Evolutionary conservation across 2,797 vertebrate genomes (phyloP).

Genomic region (Coregonus suidteri): DNA sequence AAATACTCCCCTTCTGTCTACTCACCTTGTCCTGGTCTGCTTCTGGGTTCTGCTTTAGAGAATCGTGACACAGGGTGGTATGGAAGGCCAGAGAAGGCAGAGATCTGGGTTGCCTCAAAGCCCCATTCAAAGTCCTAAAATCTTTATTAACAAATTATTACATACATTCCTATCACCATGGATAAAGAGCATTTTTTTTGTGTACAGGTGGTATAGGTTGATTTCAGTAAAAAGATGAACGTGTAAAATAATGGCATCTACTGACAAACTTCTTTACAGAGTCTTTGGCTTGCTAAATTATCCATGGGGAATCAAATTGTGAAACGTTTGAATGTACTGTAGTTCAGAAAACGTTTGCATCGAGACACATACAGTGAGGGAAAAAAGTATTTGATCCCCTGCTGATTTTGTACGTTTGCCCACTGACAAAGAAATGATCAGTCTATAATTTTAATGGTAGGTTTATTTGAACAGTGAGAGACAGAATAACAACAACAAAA

Average conservation of each 20-base stretch:
- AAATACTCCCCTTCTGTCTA: too few relatives aligned
- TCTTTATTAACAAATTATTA: slow-evolving; percentile 60
- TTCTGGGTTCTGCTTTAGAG: too few relatives aligned
- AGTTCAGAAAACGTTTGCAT: not conserved
- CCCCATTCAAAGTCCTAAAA: slow-evolving; percentile 32
- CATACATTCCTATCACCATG: slow-evolving; percentile 49
- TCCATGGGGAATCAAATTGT: not conserved
- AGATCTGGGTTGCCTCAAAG: slow-evolving; percentile 66
- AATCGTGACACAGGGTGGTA: slow-evolving; percentile 36
- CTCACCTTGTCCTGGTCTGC: too few relatives aligned
- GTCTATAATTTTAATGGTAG: too few relatives aligned
- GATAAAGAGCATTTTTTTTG: slow-evolving; percentile 33
- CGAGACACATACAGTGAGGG: too few relatives aligned
- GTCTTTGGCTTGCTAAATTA: not conserved
- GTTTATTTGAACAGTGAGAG: too few relatives aligned
- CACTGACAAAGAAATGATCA: too few relatives aligned
- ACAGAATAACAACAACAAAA: too few relatives aligned
- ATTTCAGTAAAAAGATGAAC: slow-evolving; percentile 20
- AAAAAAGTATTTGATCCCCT: too few relatives aligned
- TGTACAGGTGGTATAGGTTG: slow-evolving; percentile 30
- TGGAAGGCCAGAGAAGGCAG: slow-evolving; percentile 39
- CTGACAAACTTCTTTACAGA: not conserved
- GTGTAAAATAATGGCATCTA: not conserved
- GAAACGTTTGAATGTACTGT: not conserved
- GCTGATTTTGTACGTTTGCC: too few relatives aligned